A percentile compares a stretch with the other conserved stretches of the same genome.
phyloP scores from a whole-genome alignment of 2,113 vertebrate genomes.

The Struthio camelus region DNA sequence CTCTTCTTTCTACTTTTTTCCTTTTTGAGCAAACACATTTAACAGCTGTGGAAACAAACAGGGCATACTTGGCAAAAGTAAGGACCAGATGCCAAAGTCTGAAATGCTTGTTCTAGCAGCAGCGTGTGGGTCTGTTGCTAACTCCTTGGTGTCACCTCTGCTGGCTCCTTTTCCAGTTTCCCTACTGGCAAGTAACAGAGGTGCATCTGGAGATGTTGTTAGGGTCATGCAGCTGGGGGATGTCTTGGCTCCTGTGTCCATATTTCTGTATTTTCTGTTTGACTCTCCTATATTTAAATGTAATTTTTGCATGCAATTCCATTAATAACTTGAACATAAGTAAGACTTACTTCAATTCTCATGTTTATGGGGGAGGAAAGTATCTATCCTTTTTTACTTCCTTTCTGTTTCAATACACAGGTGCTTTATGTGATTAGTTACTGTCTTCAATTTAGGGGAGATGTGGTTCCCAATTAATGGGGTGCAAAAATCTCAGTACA shows the following conservation, averaged over 20 bases:
- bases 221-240: constrained; percentile 50
- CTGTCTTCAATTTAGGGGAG: not conserved
- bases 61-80: constrained; percentile 76
- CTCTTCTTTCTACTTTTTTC: constrained; percentile 47
- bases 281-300: constrained; percentile 26
- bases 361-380: rapidly evolving
- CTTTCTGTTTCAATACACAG: not conserved
- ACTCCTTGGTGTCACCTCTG: constrained; percentile 70
- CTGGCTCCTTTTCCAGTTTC: constrained; percentile 38
- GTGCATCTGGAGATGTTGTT: constrained; percentile 65
- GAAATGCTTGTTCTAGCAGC: constrained; percentile 60
- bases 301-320: not conserved
- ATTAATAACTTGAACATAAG: not conserved
- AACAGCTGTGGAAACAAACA: constrained; percentile 81
- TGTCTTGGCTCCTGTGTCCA: not conserved
- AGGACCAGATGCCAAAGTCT: constrained; percentile 73
- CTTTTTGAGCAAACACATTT: constrained; percentile 66
- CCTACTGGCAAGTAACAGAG: constrained; percentile 55
- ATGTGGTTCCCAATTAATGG: not conserved
- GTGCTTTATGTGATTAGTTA: not conserved
- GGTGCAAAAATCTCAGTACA: not conserved
- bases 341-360: not conserved
- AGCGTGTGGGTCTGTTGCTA: constrained; percentile 13
- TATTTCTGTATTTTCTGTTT: not conserved
- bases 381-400: not conserved